Percentiles rank a stretch among this genome's conserved stretches.
phyloP scores from a whole-genome alignment of 2,113 vertebrate genomes.

The Tupaia chinensis region DNA sequence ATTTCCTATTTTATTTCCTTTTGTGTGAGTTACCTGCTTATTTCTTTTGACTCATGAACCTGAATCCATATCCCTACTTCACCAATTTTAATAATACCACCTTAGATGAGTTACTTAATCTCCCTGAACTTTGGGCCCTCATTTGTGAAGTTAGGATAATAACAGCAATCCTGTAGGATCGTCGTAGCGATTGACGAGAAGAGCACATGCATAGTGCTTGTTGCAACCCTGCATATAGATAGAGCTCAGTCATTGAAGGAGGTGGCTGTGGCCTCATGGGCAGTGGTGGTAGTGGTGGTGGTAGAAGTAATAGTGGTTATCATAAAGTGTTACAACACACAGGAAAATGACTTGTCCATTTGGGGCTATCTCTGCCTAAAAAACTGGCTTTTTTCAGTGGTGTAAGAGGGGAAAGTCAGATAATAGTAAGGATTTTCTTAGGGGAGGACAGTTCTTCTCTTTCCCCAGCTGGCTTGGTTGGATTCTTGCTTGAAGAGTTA shows the following conservation, averaged over 20 bases:
- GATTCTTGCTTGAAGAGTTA: conserved; percentile 9
- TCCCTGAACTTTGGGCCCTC: not conserved
- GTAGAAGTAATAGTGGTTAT: not conserved
- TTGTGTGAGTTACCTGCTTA: not conserved
- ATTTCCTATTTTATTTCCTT: not conserved
- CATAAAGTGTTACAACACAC: not conserved
- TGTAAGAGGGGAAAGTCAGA: not conserved
- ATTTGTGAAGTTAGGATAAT: not conserved
- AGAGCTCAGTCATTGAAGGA: not conserved
- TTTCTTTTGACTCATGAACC: not conserved
- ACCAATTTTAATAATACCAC: not conserved
- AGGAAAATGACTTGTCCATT: not conserved
- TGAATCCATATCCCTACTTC: not conserved
- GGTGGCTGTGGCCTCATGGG: not conserved
- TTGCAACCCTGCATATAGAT: not conserved
- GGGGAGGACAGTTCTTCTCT: not conserved
- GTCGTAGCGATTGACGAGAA: not conserved
- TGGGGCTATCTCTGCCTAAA: not conserved
- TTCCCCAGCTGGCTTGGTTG: not conserved
- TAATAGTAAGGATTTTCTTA: conserved; percentile 29
- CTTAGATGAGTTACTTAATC: not conserved
- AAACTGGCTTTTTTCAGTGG: not conserved
- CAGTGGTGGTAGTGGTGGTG: not conserved
- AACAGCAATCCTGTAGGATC: not conserved
- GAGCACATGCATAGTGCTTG: not conserved